phyloP scores from a whole-genome alignment of 2,113 vertebrate genomes.

The Mesoclemmys tuberculata region DNA sequence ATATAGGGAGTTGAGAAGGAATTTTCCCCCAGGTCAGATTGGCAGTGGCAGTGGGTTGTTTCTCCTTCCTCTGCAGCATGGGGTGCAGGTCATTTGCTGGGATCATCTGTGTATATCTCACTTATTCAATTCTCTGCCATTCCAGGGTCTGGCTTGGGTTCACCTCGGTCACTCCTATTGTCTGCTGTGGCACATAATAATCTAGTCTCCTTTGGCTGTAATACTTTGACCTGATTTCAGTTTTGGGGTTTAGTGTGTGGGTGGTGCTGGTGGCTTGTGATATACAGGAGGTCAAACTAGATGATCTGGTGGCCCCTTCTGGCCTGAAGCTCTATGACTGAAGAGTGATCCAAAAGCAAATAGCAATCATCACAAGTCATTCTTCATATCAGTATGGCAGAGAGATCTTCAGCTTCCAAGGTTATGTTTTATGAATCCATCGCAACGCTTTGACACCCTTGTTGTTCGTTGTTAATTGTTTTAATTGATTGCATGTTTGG shows the following conservation, averaged over 20 bases:
- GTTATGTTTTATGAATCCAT: rapidly evolving
- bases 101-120: no score
- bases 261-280: background rate
- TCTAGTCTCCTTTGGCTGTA: background rate
- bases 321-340: background rate
- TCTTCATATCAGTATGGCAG: background rate
- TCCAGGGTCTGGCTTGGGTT: background rate
- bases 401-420: background rate
- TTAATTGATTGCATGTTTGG: background rate
- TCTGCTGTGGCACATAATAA: background rate
- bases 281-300: background rate
- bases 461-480: background rate
- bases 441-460: background rate
- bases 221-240: background rate
- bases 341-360: background rate
- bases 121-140: background rate
- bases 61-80: no score
- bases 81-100: no score
- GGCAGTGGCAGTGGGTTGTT: no score
- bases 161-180: background rate
- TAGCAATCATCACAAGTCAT: rapidly evolving
- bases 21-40: no score
- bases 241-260: background rate
- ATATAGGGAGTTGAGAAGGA: no score
- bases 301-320: background rate